Base-by-base conservation (phyloP, 2,113 vertebrate genomes). In the Ranitomeya variabilis region DNA sequence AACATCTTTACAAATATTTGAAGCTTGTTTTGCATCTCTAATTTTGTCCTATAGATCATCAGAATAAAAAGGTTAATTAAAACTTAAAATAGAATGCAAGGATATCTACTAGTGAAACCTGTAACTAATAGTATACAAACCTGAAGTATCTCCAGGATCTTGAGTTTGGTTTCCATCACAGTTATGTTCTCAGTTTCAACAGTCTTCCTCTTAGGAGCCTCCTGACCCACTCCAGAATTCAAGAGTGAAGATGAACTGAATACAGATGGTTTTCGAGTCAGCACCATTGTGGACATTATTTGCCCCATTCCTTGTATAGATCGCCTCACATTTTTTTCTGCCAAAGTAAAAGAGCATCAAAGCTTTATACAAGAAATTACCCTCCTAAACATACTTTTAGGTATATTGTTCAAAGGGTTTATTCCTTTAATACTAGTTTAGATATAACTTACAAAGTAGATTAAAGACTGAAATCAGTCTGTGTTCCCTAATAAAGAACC, bases 231-330 rank as follows among this genome's bases (percentile, higher is more conserved):
- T 0, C 90, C 91, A 0, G 92, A 0, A 9, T 92, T 93, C 88
- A 96, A 91, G 83, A 87, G 92, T 0, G 95, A 95, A 0, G 91
- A 0, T 0, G 93, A 91, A 1, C 94, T 94, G 66, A 98, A 97
- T 89, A 98, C 90, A 60, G 98, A 98, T 91, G 95, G 97, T 85
- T 99, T 99, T 88, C 97, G 96, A 94, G 91, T 98, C 87, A 99
- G 95, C 76, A 99, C 97, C 98, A 99, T 99, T 90, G 98, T 99
- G 91, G 97, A 97, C 97, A 99, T 97, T 91, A 99, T 99, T 93
- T 99, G 98, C 13, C 98, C 98, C 93, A 99, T 96, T 0, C 97
- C 98, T 90, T 99, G 98, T 91, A 99, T 99, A 12, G 98, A 99
- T 37, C 97, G 94, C 90, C 97, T 95, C 89, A 99, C 96, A 0